Conservation (phyloP, 1,140 invertebrate genomes). For the Lasaia peninsularis region DNA sequence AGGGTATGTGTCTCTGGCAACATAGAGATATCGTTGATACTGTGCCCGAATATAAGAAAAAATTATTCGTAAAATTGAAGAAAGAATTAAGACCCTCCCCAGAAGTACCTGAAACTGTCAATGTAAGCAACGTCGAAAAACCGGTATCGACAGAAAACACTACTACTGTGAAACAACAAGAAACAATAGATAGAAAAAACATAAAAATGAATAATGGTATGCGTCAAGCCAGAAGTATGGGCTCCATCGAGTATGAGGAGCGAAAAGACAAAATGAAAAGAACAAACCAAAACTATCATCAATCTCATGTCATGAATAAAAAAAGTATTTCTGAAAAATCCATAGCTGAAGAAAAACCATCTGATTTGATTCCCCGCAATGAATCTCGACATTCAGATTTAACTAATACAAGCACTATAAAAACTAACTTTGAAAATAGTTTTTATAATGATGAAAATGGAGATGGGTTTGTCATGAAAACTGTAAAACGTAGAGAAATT, state of each 20-base stretch:
- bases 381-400: constrained; percentile 74
- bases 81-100: constrained; percentile 60
- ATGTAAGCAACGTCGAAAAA: constrained; percentile 64
- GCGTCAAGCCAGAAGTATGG: constrained; percentile 70
- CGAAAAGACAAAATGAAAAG: constrained; percentile 57
- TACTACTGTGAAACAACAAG: constrained; percentile 50
- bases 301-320: constrained; percentile 56
- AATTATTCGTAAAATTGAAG: constrained; percentile 70
- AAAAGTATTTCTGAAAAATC: constrained; percentile 72
- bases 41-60: constrained; percentile 74
- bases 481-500: constrained; percentile 83
- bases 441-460: constrained; percentile 80
- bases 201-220: constrained; percentile 63
- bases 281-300: constrained; percentile 50
- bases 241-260: constrained; percentile 71
- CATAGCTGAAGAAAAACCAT: constrained; percentile 66
- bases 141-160: constrained; percentile 44
- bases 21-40: constrained; percentile 89
- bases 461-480: constrained; percentile 81
- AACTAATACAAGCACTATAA: constrained; percentile 71
- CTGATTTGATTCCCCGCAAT: constrained; percentile 65
- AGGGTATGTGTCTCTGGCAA: constrained; percentile 91
- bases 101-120: constrained; percentile 52
- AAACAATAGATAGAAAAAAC: constrained; percentile 75
- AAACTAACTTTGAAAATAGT: constrained; percentile 78